Percentiles rank a stretch among this genome's conserved stretches.
Conservation (phyloP, 2,797 vertebrate genomes). For the Numenius phaeopus region DNA sequence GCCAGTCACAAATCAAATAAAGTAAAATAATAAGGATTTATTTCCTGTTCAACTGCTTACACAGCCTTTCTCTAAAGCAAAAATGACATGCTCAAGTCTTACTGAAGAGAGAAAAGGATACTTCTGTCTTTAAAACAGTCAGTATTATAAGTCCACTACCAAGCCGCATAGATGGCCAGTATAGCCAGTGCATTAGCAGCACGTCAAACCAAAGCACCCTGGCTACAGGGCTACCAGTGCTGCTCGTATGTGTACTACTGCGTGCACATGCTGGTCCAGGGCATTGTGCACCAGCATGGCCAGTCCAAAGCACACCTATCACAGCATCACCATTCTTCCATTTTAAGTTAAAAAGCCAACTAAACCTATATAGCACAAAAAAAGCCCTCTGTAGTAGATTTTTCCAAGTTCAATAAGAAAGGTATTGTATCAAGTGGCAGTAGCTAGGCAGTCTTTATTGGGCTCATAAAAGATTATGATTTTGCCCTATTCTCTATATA, state of each 20-base stretch:
- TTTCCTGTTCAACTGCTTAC: neutral
- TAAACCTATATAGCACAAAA: neutral
- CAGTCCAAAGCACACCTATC: neutral
- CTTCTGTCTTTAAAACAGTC: neutral
- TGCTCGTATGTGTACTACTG: fast-evolving
- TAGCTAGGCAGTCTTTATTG: slow-evolving; percentile 55
- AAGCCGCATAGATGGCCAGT: neutral
- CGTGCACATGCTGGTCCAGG: neutral
- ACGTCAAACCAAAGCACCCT: neutral
- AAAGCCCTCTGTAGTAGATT: neutral
- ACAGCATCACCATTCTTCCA: neutral
- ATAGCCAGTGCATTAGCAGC: neutral
- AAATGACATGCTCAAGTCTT: neutral
- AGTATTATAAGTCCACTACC: neutral
- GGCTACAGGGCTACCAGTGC: neutral
- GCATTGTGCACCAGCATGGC: neutral
- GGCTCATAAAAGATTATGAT: slow-evolving; percentile 66
- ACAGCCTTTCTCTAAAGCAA: neutral
- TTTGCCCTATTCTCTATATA: slow-evolving; percentile 61
- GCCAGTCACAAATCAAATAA: neutral
- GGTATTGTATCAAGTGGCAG: slow-evolving; percentile 39
- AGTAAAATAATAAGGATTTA: neutral
- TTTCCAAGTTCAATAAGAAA: slow-evolving; percentile 50
- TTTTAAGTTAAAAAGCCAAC: slow-evolving; percentile 10
- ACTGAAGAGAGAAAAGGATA: neutral